A percentile compares a stretch with the other conserved stretches of the same genome.
Conservation (phyloP, 2,797 vertebrate species). For the Gymnothorax reevesii region DNA sequence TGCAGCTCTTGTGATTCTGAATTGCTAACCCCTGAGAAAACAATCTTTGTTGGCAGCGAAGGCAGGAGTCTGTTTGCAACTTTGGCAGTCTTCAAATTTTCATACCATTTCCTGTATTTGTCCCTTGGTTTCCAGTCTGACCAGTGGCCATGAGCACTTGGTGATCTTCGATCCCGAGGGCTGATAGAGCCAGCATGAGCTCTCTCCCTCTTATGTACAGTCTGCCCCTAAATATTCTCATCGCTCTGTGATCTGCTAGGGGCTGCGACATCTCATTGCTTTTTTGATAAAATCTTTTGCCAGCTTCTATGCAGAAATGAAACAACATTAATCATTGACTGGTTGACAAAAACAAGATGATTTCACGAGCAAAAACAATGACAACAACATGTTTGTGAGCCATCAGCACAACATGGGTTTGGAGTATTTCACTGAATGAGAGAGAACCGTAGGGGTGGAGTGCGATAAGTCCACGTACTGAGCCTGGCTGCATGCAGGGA, state of each 20-base stretch:
- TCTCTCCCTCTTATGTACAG: neutral
- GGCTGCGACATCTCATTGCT: neutral
- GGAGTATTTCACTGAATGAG: neutral
- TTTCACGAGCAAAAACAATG: neutral
- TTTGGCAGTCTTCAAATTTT: neutral
- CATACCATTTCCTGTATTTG: neutral
- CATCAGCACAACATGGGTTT: neutral
- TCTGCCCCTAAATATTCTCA: neutral
- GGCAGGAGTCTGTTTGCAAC: neutral
- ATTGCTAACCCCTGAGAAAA: neutral
- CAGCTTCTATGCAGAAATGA: neutral
- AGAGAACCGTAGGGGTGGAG: constrained; percentile 29
- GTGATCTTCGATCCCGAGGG: neutral
- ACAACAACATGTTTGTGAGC: neutral
- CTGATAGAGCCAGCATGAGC: neutral
- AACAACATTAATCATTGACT: neutral
- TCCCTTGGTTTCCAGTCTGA: neutral
- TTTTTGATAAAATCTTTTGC: neutral
- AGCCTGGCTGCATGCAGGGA: constrained; percentile 52
- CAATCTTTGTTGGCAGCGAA: neutral
- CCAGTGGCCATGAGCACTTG: neutral
- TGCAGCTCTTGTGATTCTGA: neutral
- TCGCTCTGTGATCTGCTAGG: neutral
- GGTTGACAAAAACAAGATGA: neutral
- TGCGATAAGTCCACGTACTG: constrained; percentile 38